Percentiles rank a stretch among this genome's conserved stretches.
Evolutionary conservation across 2,797 vertebrate genomes (phyloP).

Genomic region (Galago senegalensis): DNA sequence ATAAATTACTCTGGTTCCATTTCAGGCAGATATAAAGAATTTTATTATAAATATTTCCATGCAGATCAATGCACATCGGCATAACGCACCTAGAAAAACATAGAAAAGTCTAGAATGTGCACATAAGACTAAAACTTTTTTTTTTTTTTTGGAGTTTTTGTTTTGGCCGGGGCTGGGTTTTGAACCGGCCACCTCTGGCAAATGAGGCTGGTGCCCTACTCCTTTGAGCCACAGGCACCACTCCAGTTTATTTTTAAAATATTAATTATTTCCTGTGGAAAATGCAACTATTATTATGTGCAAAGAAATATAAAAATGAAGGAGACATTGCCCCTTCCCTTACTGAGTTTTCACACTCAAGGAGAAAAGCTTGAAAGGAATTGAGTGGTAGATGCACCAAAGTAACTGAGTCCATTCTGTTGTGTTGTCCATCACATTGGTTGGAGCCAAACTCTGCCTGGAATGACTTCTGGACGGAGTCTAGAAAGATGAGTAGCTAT

Average conservation of each 20-base stretch:
- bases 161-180: no score
- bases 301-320: background rate
- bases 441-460: background rate
- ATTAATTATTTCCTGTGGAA: background rate
- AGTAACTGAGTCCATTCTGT: no score
- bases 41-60: background rate
- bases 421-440: accelerated
- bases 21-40: background rate
- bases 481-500: background rate
- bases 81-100: background rate
- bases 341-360: background rate
- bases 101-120: background rate
- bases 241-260: background rate
- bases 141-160: background rate
- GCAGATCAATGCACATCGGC: background rate
- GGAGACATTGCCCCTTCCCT: accelerated
- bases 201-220: no score
- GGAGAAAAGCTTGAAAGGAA: background rate
- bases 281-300: background rate
- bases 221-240: no score
- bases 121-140: background rate
- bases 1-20: background rate
- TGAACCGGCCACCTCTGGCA: no score
- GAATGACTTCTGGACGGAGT: background rate
- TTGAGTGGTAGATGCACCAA: background rate